Conservation (phyloP, 2,888 invertebrate species). For the Lymantria dispar region DNA sequence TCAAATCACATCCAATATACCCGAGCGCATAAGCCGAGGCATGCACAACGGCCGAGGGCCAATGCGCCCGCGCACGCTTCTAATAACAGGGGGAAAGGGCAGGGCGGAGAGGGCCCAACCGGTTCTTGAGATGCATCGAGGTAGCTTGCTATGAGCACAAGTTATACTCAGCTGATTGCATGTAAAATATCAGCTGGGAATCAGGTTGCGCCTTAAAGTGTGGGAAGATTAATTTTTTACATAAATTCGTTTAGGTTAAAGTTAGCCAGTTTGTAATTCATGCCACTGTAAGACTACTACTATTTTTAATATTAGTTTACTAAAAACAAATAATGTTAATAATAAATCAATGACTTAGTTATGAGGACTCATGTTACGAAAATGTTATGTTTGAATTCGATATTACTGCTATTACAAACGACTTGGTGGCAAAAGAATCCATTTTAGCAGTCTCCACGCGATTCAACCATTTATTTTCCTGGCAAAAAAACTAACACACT, state of each 20-base stretch:
- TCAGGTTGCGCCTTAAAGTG: neutral
- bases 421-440: neutral
- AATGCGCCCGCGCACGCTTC: slow-evolving; percentile 78
- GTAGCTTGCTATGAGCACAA: slow-evolving; percentile 49
- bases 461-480: slow-evolving; percentile 2
- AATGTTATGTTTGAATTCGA: neutral
- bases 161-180: slow-evolving; percentile 30
- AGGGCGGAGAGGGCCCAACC: slow-evolving; percentile 54
- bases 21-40: slow-evolving; percentile 51
- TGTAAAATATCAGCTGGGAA: slow-evolving; percentile 29
- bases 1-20: slow-evolving; percentile 56
- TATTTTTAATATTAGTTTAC: too few species aligned
- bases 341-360: too few species aligned
- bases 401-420: neutral
- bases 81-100: slow-evolving; percentile 61
- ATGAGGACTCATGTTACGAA: neutral
- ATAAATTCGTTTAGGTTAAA: too few species aligned
- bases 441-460: slow-evolving; percentile 13
- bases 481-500: neutral
- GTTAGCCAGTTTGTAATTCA: too few species aligned
- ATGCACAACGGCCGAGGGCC: slow-evolving; percentile 65
- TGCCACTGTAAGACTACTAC: too few species aligned
- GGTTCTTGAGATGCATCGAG: slow-evolving; percentile 51
- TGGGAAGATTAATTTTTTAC: too few species aligned
- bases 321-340: too few species aligned